A percentile compares a stretch with the other conserved stretches of the same genome.
phyloP scores from a whole-genome alignment of 2,888 invertebrate species.

The Nomada goodeniana region DNA sequence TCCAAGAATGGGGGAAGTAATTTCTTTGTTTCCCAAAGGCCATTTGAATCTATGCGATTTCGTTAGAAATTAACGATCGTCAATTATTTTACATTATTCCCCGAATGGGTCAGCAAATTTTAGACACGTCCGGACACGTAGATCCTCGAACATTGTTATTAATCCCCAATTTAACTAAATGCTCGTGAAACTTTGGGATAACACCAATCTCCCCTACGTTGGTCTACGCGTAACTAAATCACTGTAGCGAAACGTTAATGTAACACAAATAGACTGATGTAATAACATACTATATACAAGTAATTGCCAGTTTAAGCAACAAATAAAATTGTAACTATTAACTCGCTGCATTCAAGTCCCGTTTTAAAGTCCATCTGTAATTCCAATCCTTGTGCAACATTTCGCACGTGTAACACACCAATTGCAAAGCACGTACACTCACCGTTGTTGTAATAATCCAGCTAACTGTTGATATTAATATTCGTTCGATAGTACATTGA shows the following conservation, averaged over 20 bases:
- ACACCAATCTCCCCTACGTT: neutral
- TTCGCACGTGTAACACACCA: neutral
- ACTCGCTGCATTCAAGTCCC: too few relatives aligned
- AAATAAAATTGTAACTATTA: too few relatives aligned
- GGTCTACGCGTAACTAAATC: neutral
- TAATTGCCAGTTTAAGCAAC: neutral
- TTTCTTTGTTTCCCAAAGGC: too few relatives aligned
- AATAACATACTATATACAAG: neutral
- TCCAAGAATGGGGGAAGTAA: too few relatives aligned
- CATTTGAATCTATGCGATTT: too few relatives aligned
- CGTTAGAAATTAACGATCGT: too few relatives aligned
- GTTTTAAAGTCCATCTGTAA: too few relatives aligned
- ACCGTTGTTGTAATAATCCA: neutral
- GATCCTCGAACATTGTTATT: conserved; percentile 16
- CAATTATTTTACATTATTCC: neutral
- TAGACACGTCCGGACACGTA: neutral
- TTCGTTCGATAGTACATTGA: neutral
- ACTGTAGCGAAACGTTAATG: neutral
- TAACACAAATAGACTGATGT: neutral
- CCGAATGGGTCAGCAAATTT: neutral
- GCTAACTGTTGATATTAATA: conserved; percentile 18
- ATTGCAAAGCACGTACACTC: neutral
- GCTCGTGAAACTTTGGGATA: conserved; percentile 15
- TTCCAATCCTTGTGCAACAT: too few relatives aligned
- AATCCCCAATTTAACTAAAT: conserved; percentile 10